Evolutionary conservation across 2,888 invertebrate genomes (phyloP), one percentile per base, ranked within the genome.

Genomic region (Lithodes maja): DNA sequence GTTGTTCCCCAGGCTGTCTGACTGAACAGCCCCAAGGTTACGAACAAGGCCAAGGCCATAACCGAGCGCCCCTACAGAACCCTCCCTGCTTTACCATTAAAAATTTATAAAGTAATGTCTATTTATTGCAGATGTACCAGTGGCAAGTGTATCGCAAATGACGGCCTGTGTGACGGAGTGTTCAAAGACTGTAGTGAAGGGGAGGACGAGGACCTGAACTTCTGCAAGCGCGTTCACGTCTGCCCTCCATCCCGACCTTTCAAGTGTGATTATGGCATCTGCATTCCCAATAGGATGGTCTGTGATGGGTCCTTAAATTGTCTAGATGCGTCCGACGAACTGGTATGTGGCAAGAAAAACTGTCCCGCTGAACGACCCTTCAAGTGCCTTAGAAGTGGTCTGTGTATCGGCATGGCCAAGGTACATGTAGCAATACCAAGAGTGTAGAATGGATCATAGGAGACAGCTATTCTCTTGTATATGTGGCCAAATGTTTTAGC

Each of bases 141-240:
- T 93, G 95, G 96, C 0, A 94, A 94, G 9, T 96, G 96, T 92
- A 96, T 97, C 90, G 94, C 94, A 52, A 94, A 95, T 84, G 93
- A 95, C 0, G 95, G 95, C 95, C 94, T 96, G 0, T 96, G 96
- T 93, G 96, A 96, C 92, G 95, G 95, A 0, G 93, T 94, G 1
- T 91, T 91, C 86, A 83, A 74, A 54, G 91, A 91, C 71, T 91
- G 91, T 61, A 84, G 79, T 1, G 82, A 80, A 3, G 91, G 91
- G 2, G 91, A 91, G 61, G 91, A 91, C 33, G 91, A 91, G 55
- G 81, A 69, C 61, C 79, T 91, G 54, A 86, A 91, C 52, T 91
- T 84, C 82, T 91, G 91, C 55, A 84, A 78, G 50, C 55, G 77
- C 2, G 54, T 88, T 2, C 91, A 90, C 81, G 15, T 61, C n/a